A percentile compares a stretch with the other conserved stretches of the same genome.
These are phyloP conservation scores for Unio delphinus DNA, from an alignment of 2,888 invertebrate genomes.

Conservation along the genomic window DNA sequence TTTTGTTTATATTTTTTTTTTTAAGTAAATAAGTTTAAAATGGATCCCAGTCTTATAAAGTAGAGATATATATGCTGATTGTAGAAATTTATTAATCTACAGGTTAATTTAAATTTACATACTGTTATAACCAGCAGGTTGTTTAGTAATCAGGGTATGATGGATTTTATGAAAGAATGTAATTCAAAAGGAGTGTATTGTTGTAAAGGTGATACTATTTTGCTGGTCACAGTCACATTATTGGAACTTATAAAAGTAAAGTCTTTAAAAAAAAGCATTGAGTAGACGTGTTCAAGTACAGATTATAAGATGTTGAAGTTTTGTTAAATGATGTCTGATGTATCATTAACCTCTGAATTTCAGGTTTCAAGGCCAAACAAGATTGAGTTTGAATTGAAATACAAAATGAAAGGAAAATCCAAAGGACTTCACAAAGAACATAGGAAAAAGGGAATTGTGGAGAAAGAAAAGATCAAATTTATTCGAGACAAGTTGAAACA, in stretches of 20 bases:
- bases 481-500: constrained; percentile 34
- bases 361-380: constrained; percentile 85
- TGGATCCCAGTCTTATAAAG: too few relatives aligned
- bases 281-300: neutral
- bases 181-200: too few relatives aligned
- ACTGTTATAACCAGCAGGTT: too few relatives aligned
- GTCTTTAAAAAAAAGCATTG: neutral
- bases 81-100: too few relatives aligned
- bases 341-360: constrained; percentile 11
- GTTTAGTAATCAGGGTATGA: too few relatives aligned
- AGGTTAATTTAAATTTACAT: too few relatives aligned
- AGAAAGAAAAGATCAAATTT: constrained; percentile 35
- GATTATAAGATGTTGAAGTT: neutral
- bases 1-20: too few relatives aligned
- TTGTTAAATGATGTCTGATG: neutral
- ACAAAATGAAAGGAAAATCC: constrained; percentile 79
- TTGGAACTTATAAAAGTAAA: neutral
- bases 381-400: constrained; percentile 82
- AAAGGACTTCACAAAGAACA: constrained; percentile 57
- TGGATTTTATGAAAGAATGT: too few relatives aligned
- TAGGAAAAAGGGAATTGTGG: constrained; percentile 62
- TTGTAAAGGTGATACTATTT: neutral
- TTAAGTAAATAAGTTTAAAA: too few relatives aligned
- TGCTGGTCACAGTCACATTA: neutral
- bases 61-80: too few relatives aligned